These are phyloP conservation scores for Theocolax elegans DNA, from an alignment of 1,140 invertebrate species.

Conservation along the genomic window DNA sequence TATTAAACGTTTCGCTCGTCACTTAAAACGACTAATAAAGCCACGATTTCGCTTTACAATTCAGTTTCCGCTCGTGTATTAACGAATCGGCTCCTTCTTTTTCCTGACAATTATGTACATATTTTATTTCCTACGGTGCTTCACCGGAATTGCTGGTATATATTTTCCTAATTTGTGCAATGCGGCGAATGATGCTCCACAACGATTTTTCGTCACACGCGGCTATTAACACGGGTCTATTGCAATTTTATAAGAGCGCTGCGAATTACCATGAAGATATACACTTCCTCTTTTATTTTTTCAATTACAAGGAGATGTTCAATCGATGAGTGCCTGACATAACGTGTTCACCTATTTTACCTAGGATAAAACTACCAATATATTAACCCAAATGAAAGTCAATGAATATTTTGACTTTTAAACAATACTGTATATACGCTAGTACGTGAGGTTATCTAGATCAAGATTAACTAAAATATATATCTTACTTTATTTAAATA, in stretches of 20 bases:
- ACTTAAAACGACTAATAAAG: slow-evolving; percentile 36
- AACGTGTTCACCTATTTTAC: too few species aligned
- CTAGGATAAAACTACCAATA: too few species aligned
- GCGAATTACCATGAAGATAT: slow-evolving; percentile 15
- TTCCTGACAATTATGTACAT: slow-evolving; percentile 36
- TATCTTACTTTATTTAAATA: too few species aligned
- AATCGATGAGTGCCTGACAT: too few species aligned
- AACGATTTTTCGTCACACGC: not conserved
- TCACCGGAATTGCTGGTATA: slow-evolving; percentile 7
- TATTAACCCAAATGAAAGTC: too few species aligned
- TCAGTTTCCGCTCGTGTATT: slow-evolving; percentile 24
- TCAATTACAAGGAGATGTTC: too few species aligned
- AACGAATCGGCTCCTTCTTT: slow-evolving; percentile 26
- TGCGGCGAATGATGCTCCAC: not conserved
- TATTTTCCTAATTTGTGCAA: slow-evolving; percentile 30
- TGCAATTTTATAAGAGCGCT: slow-evolving; percentile 24
- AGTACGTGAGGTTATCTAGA: too few species aligned
- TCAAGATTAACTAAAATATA: too few species aligned
- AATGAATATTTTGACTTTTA: too few species aligned
- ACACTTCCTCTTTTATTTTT: too few species aligned
- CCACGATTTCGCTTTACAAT: slow-evolving; percentile 35
- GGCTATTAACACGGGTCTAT: not conserved
- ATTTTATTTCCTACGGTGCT: slow-evolving; percentile 13
- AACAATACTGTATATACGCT: too few species aligned
- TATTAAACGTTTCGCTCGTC: slow-evolving; percentile 37